These are phyloP conservation scores for Percina caprodes DNA, from an alignment of 2,113 vertebrate genomes.

Conservation along the genomic window DNA sequence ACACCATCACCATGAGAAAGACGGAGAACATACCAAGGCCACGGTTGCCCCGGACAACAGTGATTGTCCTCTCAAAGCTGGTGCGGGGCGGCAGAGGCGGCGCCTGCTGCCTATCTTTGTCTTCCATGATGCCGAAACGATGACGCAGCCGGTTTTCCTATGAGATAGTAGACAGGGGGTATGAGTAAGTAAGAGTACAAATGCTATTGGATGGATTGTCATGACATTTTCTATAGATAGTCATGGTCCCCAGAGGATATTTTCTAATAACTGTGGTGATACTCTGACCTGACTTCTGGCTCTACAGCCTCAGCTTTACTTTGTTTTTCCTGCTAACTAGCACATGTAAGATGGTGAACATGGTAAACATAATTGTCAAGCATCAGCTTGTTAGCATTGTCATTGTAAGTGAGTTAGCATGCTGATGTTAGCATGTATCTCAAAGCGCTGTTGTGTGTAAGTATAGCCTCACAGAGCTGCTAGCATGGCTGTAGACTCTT, in stretches of 20 bases:
- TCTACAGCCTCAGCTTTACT: neutral
- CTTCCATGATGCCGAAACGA: constrained; percentile 76
- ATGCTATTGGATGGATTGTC: neutral
- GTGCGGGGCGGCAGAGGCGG: constrained; percentile 74
- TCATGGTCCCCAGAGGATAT: neutral
- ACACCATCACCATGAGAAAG: constrained; percentile 71
- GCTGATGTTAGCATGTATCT: neutral
- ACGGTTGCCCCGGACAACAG: constrained; percentile 94
- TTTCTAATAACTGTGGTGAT: no score
- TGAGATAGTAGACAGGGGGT: constrained; percentile 4
- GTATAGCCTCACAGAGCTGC: neutral
- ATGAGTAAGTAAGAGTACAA: constrained; percentile 4
- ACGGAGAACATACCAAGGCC: constrained; percentile 92
- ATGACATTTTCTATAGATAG: no score
- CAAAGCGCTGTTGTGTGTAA: neutral
- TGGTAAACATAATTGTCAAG: neutral
- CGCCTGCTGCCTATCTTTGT: constrained; percentile 56
- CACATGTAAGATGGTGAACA: neutral
- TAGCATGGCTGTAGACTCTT: neutral
- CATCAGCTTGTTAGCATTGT: neutral
- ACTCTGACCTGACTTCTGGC: neutral
- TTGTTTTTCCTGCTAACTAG: neutral
- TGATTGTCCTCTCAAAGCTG: constrained; percentile 90
- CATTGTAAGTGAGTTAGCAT: neutral
- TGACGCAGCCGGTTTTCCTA: constrained; percentile 81